Percentiles rank a stretch among this genome's conserved stretches.
Conservation (phyloP, 2,888 invertebrate species). For the Limnephilus rhombicus region DNA sequence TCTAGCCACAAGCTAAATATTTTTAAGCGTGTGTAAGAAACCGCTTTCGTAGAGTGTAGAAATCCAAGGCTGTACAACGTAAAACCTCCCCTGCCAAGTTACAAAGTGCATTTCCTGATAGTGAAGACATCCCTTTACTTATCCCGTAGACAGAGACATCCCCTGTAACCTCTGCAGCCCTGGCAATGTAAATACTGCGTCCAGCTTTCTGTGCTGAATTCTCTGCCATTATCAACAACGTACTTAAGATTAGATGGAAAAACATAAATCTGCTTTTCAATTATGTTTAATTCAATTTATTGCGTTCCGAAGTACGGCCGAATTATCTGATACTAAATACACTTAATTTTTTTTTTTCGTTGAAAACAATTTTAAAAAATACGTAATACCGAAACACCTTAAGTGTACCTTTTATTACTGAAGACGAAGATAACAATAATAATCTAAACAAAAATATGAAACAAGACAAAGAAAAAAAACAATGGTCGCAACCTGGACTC, state of each 20-base stretch:
- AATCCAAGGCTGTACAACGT: neutral
- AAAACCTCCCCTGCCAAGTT: slow-evolving; percentile 19
- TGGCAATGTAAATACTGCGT: neutral
- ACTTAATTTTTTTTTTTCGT: no score
- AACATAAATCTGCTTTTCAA: neutral
- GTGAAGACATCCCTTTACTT: slow-evolving; percentile 14
- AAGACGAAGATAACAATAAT: no score
- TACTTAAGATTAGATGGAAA: neutral
- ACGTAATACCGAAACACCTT: no score
- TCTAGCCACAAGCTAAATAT: neutral
- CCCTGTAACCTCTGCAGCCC: neutral
- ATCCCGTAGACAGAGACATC: neutral
- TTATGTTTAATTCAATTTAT: neutral
- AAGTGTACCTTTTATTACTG: no score
- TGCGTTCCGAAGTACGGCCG: neutral
- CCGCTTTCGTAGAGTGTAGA: neutral
- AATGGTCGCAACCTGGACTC: no score
- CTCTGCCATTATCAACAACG: neutral
- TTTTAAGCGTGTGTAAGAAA: neutral
- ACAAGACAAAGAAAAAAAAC: no score
- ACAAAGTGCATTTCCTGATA: slow-evolving; percentile 43
- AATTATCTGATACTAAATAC: no score
- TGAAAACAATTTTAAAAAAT: no score
- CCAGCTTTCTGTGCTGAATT: neutral
- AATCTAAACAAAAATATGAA: no score